Percentiles rank a stretch among this genome's conserved stretches.
phyloP scores from a whole-genome alignment of 1,140 invertebrate species.

The Himalopsyche phryganea region DNA sequence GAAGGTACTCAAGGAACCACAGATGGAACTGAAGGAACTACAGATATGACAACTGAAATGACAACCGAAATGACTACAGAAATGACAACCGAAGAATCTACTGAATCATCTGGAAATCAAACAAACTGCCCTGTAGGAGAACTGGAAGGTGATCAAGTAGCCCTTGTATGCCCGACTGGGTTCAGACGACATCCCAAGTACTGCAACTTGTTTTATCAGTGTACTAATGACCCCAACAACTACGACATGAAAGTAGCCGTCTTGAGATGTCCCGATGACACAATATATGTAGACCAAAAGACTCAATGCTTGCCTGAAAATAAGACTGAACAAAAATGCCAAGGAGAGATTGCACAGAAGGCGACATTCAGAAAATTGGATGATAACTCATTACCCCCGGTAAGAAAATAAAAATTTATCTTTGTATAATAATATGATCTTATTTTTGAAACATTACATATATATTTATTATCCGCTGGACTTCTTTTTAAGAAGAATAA shows the following conservation, averaged over 20 bases:
- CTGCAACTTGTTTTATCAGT: constrained; percentile 83
- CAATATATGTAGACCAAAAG: constrained; percentile 69
- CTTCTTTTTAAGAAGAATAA: too few relatives aligned
- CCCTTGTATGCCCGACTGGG: constrained; percentile 73
- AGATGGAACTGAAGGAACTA: constrained; percentile 16
- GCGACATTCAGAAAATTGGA: constrained; percentile 55
- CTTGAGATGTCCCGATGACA: constrained; percentile 71
- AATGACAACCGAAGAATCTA: constrained; percentile 31
- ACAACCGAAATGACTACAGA: constrained; percentile 29
- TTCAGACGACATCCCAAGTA: constrained; percentile 79
- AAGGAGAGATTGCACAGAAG: constrained; percentile 51
- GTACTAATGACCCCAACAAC: constrained; percentile 59
- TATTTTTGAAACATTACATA: too few relatives aligned
- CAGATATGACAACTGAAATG: constrained; percentile 28
- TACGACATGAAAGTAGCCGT: constrained; percentile 69
- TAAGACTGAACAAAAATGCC: constrained; percentile 56
- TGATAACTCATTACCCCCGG: constrained; percentile 53
- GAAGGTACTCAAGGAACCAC: constrained; percentile 26
- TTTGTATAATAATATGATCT: neutral
- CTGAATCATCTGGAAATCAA: constrained; percentile 33
- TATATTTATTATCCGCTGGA: too few relatives aligned
- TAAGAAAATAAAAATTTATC: constrained; percentile 46
- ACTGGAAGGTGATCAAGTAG: constrained; percentile 62
- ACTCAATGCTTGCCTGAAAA: constrained; percentile 65
- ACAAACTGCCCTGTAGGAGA: constrained; percentile 47